Evolutionary conservation across 2,113 vertebrate genomes (phyloP), one percentile per base, ranked within the genome.

Genomic region (Burhinus bistriatus): DNA sequence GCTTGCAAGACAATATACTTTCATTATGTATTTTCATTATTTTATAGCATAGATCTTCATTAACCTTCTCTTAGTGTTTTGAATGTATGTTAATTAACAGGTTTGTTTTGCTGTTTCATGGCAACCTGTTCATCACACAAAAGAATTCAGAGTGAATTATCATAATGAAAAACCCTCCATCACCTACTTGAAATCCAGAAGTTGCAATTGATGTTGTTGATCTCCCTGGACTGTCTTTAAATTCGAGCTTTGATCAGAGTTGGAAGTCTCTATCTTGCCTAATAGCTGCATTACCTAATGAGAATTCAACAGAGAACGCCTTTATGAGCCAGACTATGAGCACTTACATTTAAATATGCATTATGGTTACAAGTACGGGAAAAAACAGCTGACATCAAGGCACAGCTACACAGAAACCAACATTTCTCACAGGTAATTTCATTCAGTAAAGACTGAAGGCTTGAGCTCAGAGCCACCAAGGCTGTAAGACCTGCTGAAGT

Each of bases 131-230:
- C 84, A 76, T 79, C 92, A 92, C 54, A 38, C 44, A 66, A 79
- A 97, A 92, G 38, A 7, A 32, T 68, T 96, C 42, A 20, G 58
- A 64, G 81, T 85, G 62, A 86, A 97, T 91, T 96, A 96, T 87
- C 66, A 71, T 72, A 94, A 96, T 95, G 93, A 88, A 97, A 97
- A 98, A 78, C 58, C 40, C 87, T 94, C 54, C 47, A 73, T 96
- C 91, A 97, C 98, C 96, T 97, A 99, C 98, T 98, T 99, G 95
- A 98, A 97, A 94, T 99, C 98, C 96, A 99, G 96, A 94, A 98
- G 92, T 68, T 98, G 97, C 83, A 99, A 83, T 96, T 98, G 95
- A 5, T 96, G 97, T 9, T 89, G 98, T 81, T 98, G 97, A 70
- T 99, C 97, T 92, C 97, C 97, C 75, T 97, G 96, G 89, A 97